Evolutionary conservation across 2,888 invertebrate species (phyloP), one percentile per base, ranked within the genome.

Genomic region (Vesta saturnalis): DNA sequence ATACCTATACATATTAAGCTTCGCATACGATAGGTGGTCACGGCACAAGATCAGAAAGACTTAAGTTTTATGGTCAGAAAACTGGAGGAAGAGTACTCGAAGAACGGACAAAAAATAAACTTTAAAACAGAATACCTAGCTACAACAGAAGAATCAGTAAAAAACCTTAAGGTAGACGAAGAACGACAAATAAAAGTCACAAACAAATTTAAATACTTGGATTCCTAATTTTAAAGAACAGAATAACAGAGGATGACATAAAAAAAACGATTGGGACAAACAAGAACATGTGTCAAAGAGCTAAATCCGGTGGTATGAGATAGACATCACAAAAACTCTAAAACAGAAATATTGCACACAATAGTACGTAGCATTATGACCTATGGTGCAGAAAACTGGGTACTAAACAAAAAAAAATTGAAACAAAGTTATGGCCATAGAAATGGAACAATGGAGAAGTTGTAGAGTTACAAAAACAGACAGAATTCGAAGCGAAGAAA

Each of bases 21-120:
- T 61, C 18, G 67, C 52, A 21, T 49, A 52, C 21, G 14, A 21
- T 56, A 67, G 39, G 61, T 61, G 1, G 19, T 67, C 10, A 62
- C 49, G 1, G 35, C 61, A 6, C 59, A 65, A 22, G 47, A 61
- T 55, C 49, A 66, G 21, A 43, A 60, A 1, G 55, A 67, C 21
- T 10, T 57, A 4, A 39, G 22, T 14, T 63, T 4, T 22, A 46
- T 63, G 15, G 14, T 43, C 1, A 46, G 55, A 49, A 67, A 67
- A 49, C 54, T 67, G 12, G 23, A n/a, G 19, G 63, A 63, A 58
- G 55, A 68, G 60, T 68, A 60, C 63, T 6, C 2, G 30, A 52
- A 46, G 18, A 46, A 23, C 15, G 55, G 55, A 23, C 47, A 59
- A 4, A 46, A 52, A 19, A 46, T 68, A 21, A 59, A 68, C 30